Evolutionary conservation across 2,113 vertebrate genomes (phyloP), one percentile per base, ranked within the genome.

Genomic region (Chroicocephalus ridibundus): DNA sequence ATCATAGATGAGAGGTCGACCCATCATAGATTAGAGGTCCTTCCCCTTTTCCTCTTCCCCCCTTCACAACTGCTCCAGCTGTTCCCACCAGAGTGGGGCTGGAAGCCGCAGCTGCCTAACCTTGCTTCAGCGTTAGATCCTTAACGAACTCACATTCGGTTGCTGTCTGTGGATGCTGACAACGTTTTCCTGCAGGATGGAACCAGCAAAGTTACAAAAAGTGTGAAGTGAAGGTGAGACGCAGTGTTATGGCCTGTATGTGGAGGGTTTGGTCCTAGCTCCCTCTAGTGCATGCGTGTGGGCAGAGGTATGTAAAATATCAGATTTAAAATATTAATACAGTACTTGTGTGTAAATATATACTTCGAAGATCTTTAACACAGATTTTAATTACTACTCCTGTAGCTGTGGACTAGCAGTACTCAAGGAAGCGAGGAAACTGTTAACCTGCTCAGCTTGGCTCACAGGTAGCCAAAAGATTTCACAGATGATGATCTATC

Each of bases 251-350:
- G 38, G 21, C 9, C 6, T 17, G 16, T n/a, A 5, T 36, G 7
- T 1, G 0, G 42, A 90, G 55, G 32, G 47, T 65, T 83, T 93
- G 96, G 76, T 92, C 83, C n/a, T 93, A 6, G 95, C 96, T 95
- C 96, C 96, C 96, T 92, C 96, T 97, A 97, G 96, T 92, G 96
- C 68, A 60, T 66, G 21, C 26, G 1, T 47, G n/a, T 40, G 64
- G 46, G 64, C 60, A 93, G 71, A 88, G 25, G n/a, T 32, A 49
- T 4, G 12, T 46, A 82, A 88, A 93, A 74, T 40, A 32, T 38
- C 57, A 32, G 55, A 29, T 34, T 82, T 57, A 38, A 69, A 77
- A 38, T 68, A 74, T 26, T 61, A 58, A 15, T 66, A 34, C 5
- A 72, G 58, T 62, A 31, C 49, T 58, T 66, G 15, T 68, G 7